Evolutionary conservation across 1,140 invertebrate genomes (phyloP).

Genomic region (Drosophila saltans): DNA sequence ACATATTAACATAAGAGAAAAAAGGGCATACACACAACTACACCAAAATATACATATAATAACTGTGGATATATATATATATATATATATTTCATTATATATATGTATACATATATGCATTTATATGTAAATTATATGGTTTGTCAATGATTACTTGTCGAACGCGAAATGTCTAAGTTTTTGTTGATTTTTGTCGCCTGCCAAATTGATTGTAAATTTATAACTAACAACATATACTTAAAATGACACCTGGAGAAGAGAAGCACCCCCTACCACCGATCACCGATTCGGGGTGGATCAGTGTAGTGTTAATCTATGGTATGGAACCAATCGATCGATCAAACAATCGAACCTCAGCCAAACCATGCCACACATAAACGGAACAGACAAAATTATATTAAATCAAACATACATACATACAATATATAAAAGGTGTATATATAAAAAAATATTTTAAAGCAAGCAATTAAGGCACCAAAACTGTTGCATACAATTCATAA

Average conservation of each 20-base stretch:
- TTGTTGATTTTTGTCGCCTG: neutral
- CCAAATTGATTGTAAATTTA: neutral
- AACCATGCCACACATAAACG: neutral
- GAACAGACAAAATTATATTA: neutral
- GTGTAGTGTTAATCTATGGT: neutral
- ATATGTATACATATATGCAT: slow-evolving; percentile 6
- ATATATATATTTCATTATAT: slow-evolving; percentile 16
- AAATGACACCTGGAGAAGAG: neutral
- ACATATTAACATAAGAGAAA: neutral
- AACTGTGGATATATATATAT: slow-evolving; percentile 1
- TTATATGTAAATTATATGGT: slow-evolving; percentile 6
- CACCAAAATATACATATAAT: slow-evolving; percentile 1
- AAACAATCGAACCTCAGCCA: too few species aligned
- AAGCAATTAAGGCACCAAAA: slow-evolving; percentile 72
- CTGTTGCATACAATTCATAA: slow-evolving; percentile 35
- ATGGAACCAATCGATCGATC: too few species aligned
- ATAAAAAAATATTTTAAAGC: slow-evolving; percentile 27
- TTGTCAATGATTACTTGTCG: slow-evolving; percentile 1
- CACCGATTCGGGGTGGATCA: neutral
- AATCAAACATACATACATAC: too few species aligned
- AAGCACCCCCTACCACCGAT: neutral
- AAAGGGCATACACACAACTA: neutral
- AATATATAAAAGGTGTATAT: slow-evolving; percentile 18
- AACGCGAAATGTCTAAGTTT: slow-evolving; percentile 9
- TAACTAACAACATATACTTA: neutral